Evolutionary conservation across 2,888 invertebrate genomes (phyloP).

Genomic region (Arctia plantaginis): DNA sequence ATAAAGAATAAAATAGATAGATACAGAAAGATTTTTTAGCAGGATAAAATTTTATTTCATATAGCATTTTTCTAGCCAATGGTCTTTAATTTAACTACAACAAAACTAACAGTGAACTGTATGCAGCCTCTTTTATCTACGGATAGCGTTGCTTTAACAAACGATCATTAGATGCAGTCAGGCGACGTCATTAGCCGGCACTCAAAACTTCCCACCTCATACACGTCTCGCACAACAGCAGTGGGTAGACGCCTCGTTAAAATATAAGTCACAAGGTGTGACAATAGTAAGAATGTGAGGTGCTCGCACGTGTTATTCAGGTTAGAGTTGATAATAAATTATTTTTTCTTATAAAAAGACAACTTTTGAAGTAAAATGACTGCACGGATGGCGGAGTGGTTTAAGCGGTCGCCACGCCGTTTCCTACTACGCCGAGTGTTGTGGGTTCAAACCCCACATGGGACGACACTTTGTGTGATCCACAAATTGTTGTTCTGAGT

Average conservation of each 20-base stretch:
- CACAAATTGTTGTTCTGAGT: too few relatives aligned
- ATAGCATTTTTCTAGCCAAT: neutral
- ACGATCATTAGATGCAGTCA: constrained; percentile 54
- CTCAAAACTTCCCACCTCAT: constrained; percentile 36
- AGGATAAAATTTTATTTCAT: neutral
- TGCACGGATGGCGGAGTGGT: too few relatives aligned
- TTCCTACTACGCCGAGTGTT: too few relatives aligned
- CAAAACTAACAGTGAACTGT: neutral
- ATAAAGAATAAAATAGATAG: too few relatives aligned
- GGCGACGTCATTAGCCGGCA: constrained; percentile 55
- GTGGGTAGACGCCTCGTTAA: constrained; percentile 37
- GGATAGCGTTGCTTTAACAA: constrained; percentile 47
- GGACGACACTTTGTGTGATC: too few relatives aligned
- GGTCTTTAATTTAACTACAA: neutral
- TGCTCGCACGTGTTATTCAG: neutral
- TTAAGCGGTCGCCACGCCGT: too few relatives aligned
- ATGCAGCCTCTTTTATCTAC: neutral
- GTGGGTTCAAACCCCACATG: too few relatives aligned
- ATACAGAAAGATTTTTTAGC: neutral
- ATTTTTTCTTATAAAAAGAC: too few relatives aligned
- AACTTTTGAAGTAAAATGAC: too few relatives aligned
- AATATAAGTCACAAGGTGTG: constrained; percentile 43
- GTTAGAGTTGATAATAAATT: neutral
- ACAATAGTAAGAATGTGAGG: neutral
- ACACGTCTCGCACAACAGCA: constrained; percentile 6